Evolutionary conservation across 1,140 invertebrate species (phyloP).

Genomic region (Drosophila fuyamai): DNA sequence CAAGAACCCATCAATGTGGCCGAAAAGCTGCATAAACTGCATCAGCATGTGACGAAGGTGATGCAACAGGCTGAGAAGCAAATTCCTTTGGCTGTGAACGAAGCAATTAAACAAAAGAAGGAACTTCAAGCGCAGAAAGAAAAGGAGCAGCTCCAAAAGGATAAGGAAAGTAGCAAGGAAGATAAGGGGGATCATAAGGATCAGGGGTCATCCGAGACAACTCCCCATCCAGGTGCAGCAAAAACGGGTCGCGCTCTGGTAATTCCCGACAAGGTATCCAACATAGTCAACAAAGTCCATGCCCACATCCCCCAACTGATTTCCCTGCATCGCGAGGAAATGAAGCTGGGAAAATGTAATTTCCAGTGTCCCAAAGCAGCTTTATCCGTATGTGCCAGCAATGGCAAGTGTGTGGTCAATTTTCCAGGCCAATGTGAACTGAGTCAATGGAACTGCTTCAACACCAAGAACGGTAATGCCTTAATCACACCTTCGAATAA

Average conservation of each 20-base stretch:
- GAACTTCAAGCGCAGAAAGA: conserved; percentile 37
- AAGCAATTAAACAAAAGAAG: conserved; percentile 53
- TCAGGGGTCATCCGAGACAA: neutral
- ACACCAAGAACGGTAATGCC: conserved; percentile 67
- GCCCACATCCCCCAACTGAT: conserved; percentile 58
- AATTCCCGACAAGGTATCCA: conserved; percentile 16
- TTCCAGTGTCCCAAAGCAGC: conserved; percentile 56
- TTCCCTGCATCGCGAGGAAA: conserved; percentile 46
- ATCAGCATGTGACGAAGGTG: conserved; percentile 63
- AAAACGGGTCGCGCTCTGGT: conserved; percentile 38
- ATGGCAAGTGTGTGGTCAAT: conserved; percentile 69
- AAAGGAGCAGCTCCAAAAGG: conserved; percentile 25
- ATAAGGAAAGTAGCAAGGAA: neutral
- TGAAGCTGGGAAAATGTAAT: conserved; percentile 64
- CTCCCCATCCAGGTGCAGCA: neutral
- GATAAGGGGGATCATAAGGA: conserved; percentile 19
- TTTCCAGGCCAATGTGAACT: conserved; percentile 76
- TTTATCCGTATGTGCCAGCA: conserved; percentile 67
- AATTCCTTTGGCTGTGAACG: conserved; percentile 62
- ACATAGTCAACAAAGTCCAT: conserved; percentile 27
- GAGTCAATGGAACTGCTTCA: conserved; percentile 74
- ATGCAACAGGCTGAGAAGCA: conserved; percentile 73
- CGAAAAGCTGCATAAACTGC: conserved; percentile 62
- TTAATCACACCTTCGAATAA: too few relatives aligned
- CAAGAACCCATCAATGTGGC: conserved; percentile 44